Evolutionary conservation across 2,888 invertebrate genomes (phyloP).

Genomic region (Gibbula magus): DNA sequence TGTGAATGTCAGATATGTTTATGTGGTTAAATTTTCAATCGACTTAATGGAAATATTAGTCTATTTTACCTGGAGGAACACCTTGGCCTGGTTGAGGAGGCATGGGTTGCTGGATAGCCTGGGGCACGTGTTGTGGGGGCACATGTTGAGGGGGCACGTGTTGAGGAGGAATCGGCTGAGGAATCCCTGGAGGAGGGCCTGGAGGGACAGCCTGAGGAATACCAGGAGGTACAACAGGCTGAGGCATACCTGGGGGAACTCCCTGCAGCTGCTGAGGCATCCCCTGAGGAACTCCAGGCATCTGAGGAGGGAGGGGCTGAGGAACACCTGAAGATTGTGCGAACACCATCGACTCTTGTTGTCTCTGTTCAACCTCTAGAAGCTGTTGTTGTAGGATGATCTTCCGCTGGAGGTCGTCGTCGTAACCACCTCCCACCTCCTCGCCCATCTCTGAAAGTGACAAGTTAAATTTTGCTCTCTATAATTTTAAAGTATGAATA

Average conservation of each 20-base stretch:
- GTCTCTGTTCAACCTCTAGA: constrained; percentile 47
- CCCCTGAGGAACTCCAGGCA: not conserved
- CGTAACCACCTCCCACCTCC: constrained; percentile 31
- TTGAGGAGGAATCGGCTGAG: not conserved
- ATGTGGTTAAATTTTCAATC: too few relatives aligned
- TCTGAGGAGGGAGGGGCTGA: constrained; percentile 40
- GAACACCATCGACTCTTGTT: constrained; percentile 39
- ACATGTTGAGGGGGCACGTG: constrained; percentile 27
- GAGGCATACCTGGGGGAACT: constrained; percentile 7
- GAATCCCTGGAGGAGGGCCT: not conserved
- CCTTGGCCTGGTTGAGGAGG: not conserved
- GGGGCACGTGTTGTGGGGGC: constrained; percentile 14
- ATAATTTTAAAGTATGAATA: too few relatives aligned
- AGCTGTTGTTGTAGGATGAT: constrained; percentile 65
- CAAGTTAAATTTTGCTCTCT: too few relatives aligned
- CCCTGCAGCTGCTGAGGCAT: not conserved
- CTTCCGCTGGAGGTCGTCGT: constrained; percentile 60
- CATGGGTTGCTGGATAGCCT: not conserved
- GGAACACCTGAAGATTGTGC: not conserved
- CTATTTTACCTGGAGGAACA: not conserved
- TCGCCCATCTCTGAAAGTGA: not conserved
- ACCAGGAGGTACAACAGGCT: constrained; percentile 4
- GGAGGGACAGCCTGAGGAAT: not conserved
- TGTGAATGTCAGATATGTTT: too few relatives aligned
- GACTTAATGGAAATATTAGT: too few relatives aligned